Conservation (phyloP, 2,797 vertebrate genomes). For the Cirrhinus molitorella region DNA sequence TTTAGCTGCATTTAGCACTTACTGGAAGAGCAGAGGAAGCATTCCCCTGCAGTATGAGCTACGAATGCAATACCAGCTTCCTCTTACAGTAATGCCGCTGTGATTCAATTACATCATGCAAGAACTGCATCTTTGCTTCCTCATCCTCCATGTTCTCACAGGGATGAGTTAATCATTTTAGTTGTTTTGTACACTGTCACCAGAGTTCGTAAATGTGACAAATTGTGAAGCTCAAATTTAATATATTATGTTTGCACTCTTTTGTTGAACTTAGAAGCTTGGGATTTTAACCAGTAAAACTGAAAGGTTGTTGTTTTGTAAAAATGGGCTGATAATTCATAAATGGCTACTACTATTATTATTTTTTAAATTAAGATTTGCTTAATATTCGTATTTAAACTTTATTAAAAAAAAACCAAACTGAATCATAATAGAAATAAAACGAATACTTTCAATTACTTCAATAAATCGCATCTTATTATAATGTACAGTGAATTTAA, state of each 20-base stretch:
- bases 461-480: too few relatives aligned
- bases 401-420: too few relatives aligned
- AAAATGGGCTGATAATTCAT: too few relatives aligned
- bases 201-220: not conserved
- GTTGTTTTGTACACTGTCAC: not conserved
- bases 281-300: not conserved
- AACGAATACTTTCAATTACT: too few relatives aligned
- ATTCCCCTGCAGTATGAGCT: slow-evolving; percentile 51
- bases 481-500: not conserved
- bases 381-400: too few relatives aligned
- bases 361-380: too few relatives aligned
- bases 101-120: slow-evolving; percentile 36
- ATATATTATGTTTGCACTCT: not conserved
- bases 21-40: slow-evolving; percentile 71
- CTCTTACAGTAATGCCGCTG: slow-evolving; percentile 38
- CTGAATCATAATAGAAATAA: not conserved
- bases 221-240: not conserved
- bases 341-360: too few relatives aligned
- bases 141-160: not conserved
- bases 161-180: not conserved
- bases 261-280: not conserved
- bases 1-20: slow-evolving; percentile 67
- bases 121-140: not conserved
- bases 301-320: too few relatives aligned
- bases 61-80: slow-evolving; percentile 38